A percentile compares a stretch with the other conserved stretches of the same genome.
Evolutionary conservation across 2,888 invertebrate species (phyloP).

Genomic region (Philhelius pedissequus): DNA sequence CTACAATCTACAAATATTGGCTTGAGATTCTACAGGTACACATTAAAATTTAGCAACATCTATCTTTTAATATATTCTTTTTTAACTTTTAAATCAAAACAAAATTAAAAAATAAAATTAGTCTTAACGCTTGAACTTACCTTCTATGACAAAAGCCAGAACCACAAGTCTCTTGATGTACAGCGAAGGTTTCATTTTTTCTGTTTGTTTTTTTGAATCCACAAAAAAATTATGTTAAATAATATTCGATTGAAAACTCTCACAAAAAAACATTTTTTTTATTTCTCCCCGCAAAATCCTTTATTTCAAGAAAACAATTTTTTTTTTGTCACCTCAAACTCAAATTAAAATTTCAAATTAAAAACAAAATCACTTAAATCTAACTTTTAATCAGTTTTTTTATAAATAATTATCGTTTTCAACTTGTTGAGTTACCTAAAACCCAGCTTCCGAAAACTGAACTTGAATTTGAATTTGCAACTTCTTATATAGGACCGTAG

Average conservation of each 20-base stretch:
- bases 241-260: constrained; percentile 31
- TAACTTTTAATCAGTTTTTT: neutral
- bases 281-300: neutral
- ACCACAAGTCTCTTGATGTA: constrained; percentile 56
- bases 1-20: too few relatives aligned
- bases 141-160: constrained; percentile 43
- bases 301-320: neutral
- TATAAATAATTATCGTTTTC: neutral
- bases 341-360: neutral
- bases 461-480: constrained; percentile 61
- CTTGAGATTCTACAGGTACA: too few relatives aligned
- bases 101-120: constrained; percentile 11
- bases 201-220: neutral
- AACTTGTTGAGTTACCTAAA: constrained; percentile 61
- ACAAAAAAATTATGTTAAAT: constrained; percentile 51
- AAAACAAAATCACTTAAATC: neutral
- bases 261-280: constrained; percentile 50
- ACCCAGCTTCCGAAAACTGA: constrained; percentile 62
- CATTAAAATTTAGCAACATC: too few relatives aligned
- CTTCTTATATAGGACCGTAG: constrained; percentile 68
- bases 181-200: constrained; percentile 36
- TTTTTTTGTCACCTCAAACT: neutral
- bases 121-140: neutral
- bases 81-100: too few relatives aligned
- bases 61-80: too few relatives aligned